Evolutionary conservation across 2,888 invertebrate genomes (phyloP), one percentile per base, ranked within the genome.

Genomic region (Keiferia lycopersicella): DNA sequence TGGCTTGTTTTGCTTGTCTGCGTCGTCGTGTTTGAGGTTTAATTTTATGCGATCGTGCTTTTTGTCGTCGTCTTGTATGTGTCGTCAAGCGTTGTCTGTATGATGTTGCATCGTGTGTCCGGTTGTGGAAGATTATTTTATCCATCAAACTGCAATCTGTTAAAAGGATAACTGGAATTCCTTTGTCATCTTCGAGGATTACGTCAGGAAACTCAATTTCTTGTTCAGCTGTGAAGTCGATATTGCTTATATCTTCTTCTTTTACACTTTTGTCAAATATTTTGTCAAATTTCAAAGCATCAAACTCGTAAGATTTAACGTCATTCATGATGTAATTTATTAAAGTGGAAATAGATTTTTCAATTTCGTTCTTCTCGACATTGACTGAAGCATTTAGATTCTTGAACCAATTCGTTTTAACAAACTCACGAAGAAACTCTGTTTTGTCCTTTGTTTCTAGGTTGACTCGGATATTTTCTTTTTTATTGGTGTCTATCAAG

Each of bases 151-250:
- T 76, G 0, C 73, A 69, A 61, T 76, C 64, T 2, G 75, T 75
- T 51, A 77, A 58, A 45, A 82, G 61, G 59, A 82, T 64, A 39
- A 82, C 82, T 60, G 82, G 82, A 1, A 82, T 72, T 65, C 81
- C 81, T 71, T 73, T 82, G 0, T 82, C 78, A 53, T 81, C 76
- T 7, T 73, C 73, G 20, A 79, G 58, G 66, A 82, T 82, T 3
- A 82, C 71, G 63, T 82, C 82, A 57, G 82, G 82, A 45, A 82
- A 82, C 34, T 69, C 70, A 16, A 82, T 79, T 72, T 80, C 77
- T 73, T 79, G 74, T 59, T 77, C 80, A 10, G 69, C 20, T 58
- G 70, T 38, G 41, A 81, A 81, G 65, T 77, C 65, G 0, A 79
- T 68, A 62, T 79, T 69, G 16, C 69, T 72, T 3, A 61, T 64